Evolutionary conservation across 2,888 invertebrate species (phyloP).

Genomic region (Sussaba pulchella): DNA sequence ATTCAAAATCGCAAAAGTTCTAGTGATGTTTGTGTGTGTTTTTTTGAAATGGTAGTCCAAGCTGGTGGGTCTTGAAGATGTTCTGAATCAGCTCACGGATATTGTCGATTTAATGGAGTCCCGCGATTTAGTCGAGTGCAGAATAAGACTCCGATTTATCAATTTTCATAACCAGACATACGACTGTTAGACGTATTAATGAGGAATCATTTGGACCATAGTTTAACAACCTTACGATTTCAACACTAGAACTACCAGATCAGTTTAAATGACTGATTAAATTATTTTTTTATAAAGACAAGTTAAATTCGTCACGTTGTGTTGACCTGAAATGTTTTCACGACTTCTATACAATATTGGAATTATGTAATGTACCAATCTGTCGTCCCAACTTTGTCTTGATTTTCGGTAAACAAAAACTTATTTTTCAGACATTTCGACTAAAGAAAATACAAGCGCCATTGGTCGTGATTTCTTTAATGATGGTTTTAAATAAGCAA

Average conservation of each 20-base stretch:
- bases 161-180: not conserved
- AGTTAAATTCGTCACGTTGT: no score
- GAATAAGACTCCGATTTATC: not conserved
- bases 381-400: no score
- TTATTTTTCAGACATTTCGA: no score
- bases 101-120: no score
- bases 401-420: no score
- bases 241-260: no score
- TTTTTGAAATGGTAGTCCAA: not conserved
- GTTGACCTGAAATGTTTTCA: no score
- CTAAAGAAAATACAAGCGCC: no score
- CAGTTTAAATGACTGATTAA: no score
- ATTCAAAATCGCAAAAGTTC: slow-evolving; percentile 40
- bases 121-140: not conserved
- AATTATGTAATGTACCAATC: no score
- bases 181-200: not conserved
- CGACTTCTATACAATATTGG: no score
- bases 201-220: not conserved
- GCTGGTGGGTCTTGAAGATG: not conserved
- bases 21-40: not conserved
- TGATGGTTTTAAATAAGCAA: not conserved
- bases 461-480: not conserved
- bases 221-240: not conserved
- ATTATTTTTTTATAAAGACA: no score
- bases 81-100: not conserved